These are phyloP conservation scores for Meganola albula DNA, from an alignment of 2,888 invertebrate species.

Conservation along the genomic window DNA sequence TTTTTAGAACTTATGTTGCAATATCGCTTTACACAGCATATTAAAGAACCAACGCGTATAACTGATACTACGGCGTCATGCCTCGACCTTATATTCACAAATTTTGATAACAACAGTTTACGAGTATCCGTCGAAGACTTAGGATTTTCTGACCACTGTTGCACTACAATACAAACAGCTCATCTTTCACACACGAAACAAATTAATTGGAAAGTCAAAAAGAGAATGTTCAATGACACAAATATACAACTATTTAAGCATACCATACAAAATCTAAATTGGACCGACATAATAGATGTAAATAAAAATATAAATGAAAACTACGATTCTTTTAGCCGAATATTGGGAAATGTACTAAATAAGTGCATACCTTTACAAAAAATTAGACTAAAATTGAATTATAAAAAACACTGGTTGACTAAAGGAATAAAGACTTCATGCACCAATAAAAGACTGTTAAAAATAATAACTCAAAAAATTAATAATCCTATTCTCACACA, in stretches of 20 bases:
- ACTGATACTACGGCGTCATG: background rate
- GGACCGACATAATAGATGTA: background rate
- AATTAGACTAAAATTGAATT: background rate
- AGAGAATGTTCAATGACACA: background rate
- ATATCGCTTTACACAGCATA: background rate
- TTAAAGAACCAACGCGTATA: background rate
- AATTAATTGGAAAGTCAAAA: background rate
- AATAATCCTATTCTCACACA: background rate
- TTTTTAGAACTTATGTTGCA: background rate
- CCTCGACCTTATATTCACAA: background rate
- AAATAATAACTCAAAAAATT: background rate
- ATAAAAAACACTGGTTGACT: background rate
- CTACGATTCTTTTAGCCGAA: background rate
- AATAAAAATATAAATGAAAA: slow-evolving; percentile 1
- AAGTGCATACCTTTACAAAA: background rate
- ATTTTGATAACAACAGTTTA: background rate
- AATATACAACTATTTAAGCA: background rate
- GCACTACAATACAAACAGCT: background rate
- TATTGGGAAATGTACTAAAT: background rate
- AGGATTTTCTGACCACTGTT: background rate
- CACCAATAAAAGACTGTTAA: background rate
- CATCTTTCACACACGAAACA: background rate
- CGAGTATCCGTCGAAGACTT: no score
- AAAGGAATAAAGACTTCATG: background rate
- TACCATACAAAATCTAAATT: background rate